Evolutionary conservation across 1,140 invertebrate genomes (phyloP).

Genomic region (Zelostemma sp.): DNA sequence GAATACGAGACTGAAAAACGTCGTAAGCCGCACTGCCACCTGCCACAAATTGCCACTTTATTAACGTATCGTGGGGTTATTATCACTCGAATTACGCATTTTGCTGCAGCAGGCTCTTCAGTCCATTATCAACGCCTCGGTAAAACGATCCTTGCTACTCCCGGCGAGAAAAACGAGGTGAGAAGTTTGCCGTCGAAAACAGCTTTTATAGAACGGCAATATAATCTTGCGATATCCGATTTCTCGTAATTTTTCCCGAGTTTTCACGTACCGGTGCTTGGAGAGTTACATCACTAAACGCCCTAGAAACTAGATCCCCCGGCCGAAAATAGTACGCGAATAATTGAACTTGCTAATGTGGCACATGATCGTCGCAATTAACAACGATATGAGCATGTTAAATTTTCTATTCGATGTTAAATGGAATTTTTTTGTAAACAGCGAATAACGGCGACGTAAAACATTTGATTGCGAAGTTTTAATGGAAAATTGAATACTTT

Average conservation of each 20-base stretch:
- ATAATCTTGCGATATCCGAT: constrained; percentile 11
- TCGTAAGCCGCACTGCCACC: constrained; percentile 17
- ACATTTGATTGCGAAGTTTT: too few species aligned
- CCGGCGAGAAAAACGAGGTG: constrained; percentile 17
- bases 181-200: constrained; percentile 23
- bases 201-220: constrained; percentile 7
- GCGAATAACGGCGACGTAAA: too few species aligned
- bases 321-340: neutral
- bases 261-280: neutral
- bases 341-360: neutral
- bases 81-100: constrained; percentile 24
- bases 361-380: neutral
- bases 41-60: constrained; percentile 38
- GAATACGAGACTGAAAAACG: constrained; percentile 9
- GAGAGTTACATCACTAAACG: neutral
- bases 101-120: constrained; percentile 15
- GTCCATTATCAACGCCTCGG: constrained; percentile 26
- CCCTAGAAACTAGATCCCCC: neutral
- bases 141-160: constrained; percentile 33
- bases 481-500: too few species aligned
- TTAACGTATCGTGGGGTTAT: constrained; percentile 26
- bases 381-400: neutral
- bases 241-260: constrained; percentile 6
- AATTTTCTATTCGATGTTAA: too few species aligned
- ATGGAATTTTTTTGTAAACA: too few species aligned